These are phyloP conservation scores for Orientallactaga bullata DNA, from an alignment of 2,113 vertebrate genomes.

Conservation along the genomic window DNA sequence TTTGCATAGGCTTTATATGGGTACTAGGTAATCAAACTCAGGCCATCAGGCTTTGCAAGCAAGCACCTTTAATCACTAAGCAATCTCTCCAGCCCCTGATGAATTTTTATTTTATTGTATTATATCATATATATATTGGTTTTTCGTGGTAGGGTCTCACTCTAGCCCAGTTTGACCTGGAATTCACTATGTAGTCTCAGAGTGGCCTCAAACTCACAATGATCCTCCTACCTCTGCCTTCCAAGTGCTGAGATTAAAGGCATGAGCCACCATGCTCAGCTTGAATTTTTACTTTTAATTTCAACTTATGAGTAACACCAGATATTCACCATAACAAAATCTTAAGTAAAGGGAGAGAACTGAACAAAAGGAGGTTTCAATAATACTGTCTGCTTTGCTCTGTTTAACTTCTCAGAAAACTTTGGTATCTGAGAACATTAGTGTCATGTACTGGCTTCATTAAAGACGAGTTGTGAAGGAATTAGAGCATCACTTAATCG, in stretches of 20 bases:
- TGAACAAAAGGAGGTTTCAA: background rate
- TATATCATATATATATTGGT: too few relatives aligned
- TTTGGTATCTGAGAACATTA: background rate
- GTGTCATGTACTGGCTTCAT: background rate
- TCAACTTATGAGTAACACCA: background rate
- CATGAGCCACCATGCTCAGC: too few relatives aligned
- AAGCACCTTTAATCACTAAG: background rate
- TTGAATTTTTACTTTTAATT: conserved; percentile 4
- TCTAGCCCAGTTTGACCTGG: too few relatives aligned
- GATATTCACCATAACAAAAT: background rate
- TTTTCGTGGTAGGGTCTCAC: too few relatives aligned
- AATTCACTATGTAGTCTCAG: too few relatives aligned
- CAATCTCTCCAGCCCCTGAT: background rate
- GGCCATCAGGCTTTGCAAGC: background rate
- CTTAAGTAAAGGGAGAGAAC: background rate
- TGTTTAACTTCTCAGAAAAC: conserved; percentile 24
- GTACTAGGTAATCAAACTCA: too few relatives aligned
- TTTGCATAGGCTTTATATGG: too few relatives aligned
- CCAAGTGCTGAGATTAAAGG: too few relatives aligned
- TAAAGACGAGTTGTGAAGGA: background rate
- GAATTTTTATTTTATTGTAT: too few relatives aligned
- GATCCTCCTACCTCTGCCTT: too few relatives aligned
- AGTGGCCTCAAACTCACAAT: too few relatives aligned
- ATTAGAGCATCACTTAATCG: background rate
- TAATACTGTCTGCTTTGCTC: background rate